Base-by-base conservation (phyloP, 2,888 invertebrate genomes). In the Anoplius nigerrimus region DNA sequence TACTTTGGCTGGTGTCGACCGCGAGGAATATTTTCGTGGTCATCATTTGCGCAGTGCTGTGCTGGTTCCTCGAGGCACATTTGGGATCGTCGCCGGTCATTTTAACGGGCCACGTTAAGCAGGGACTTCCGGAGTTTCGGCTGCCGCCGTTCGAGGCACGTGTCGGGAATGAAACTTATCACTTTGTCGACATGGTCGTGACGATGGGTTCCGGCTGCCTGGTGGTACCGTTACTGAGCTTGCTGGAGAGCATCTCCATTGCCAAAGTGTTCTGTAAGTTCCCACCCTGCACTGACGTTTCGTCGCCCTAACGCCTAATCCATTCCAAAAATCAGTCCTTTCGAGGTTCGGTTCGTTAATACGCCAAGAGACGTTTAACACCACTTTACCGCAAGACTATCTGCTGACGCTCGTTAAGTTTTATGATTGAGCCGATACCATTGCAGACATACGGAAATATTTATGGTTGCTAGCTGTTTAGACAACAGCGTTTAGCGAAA, bases 1-100 rank as follows among this genome's bases (percentile, higher is more conserved):
- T 90, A 53, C 90, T 94, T 57, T 95, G 94, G 94, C 91, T 95
- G 82, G 89, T 94, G 56, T 93, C 94, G 66, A 94, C 94, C 24
- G 93, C 93, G 0, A 90, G 95, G 71, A 95, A 95, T 89, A 95
- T 95, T 75, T 90, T 94, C 51, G 93, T 95, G 24, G 95, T 95
- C 66, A 90, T 95, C 21, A 89, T 92, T 18, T 93, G 93, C 84
- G 93, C 93, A 0, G 90, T 92, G 5, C 89, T 94, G 60, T 93
- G 93, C 0, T 94, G 93, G 89, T 89, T 91, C 80, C 92, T 93
- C 85, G 92, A 93, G 84, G 89, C 90, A 51, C 90, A 91, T 83
- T 89, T 91, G 42, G 86, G 87, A 15, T 89, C 91, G 72, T 90
- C 91, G 62, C 94, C 94, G 0, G 94, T 94, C 80, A 90, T 91